A percentile compares a stretch with the other conserved stretches of the same genome.
These are phyloP conservation scores for Pyrrhosoma nymphula DNA, from an alignment of 2,888 invertebrate genomes.

Conservation along the genomic window DNA sequence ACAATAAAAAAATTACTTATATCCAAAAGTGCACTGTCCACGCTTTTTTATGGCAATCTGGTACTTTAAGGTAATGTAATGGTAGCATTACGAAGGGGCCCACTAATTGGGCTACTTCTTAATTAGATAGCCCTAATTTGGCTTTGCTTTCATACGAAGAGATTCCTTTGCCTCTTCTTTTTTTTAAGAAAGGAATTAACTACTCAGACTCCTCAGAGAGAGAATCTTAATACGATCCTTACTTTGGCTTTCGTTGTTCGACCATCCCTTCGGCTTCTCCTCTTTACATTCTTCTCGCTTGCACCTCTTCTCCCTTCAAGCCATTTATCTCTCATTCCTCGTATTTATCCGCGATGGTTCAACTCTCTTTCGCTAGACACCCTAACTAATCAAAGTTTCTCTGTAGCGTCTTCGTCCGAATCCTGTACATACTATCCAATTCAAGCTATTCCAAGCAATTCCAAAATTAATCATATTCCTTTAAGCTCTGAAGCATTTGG, in stretches of 20 bases:
- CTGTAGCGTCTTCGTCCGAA: no score
- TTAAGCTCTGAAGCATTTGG: no score
- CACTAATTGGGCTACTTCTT: slow-evolving; percentile 2
- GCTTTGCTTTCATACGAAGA: not conserved
- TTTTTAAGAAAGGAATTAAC: not conserved
- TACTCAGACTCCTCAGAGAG: not conserved
- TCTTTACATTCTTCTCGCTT: not conserved
- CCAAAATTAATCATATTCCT: no score
- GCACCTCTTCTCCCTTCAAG: not conserved
- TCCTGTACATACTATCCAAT: no score
- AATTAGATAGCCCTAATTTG: not conserved
- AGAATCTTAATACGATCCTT: not conserved
- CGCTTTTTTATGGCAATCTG: no score
- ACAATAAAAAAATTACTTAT: no score
- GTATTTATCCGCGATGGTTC: no score
- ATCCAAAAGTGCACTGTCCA: not conserved
- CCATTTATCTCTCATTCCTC: not conserved
- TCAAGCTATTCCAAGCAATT: no score
- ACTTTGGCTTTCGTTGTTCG: not conserved
- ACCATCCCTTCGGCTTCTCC: not conserved
- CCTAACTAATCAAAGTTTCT: no score
- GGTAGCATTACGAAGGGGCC: not conserved
- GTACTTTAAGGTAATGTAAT: not conserved
- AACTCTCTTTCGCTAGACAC: not conserved
- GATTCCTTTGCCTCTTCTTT: not conserved